These are phyloP conservation scores for Hoplodrina ambigua DNA, from an alignment of 2,888 invertebrate genomes.

Conservation along the genomic window DNA sequence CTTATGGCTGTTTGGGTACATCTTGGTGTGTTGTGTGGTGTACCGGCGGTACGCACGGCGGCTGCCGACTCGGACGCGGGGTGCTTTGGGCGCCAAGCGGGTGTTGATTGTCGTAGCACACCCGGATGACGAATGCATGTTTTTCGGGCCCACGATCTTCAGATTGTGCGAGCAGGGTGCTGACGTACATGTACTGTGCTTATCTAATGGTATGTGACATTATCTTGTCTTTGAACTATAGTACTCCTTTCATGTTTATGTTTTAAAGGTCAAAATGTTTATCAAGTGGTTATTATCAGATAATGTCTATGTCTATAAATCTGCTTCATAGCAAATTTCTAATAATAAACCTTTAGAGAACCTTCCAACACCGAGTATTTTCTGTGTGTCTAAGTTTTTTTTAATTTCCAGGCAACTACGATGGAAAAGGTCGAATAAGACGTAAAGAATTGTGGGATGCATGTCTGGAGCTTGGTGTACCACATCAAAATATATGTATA, in stretches of 20 bases:
- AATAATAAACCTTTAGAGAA: background rate
- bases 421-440: constrained; percentile 91
- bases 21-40: constrained; percentile 86
- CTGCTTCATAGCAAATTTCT: background rate
- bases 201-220: constrained; percentile 93
- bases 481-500: constrained; percentile 93
- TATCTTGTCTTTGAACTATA: constrained; percentile 17
- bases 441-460: constrained; percentile 95
- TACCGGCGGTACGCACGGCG: constrained; percentile 89
- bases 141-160: constrained; percentile 97
- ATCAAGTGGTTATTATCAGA: constrained; percentile 9
- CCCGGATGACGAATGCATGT: constrained; percentile 99
- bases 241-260: constrained; percentile 7
- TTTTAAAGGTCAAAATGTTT: constrained; percentile 30
- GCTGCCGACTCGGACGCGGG: constrained; percentile 85
- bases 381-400: background rate
- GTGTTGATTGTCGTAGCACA: constrained; percentile 97
- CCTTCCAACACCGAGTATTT: background rate
- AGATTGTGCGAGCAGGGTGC: constrained; percentile 92
- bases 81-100: constrained; percentile 89
- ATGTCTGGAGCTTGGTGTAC: constrained; percentile 95
- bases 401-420: constrained; percentile 91
- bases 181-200: constrained; percentile 95
- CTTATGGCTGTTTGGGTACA: constrained; percentile 89
- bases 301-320: constrained; percentile 10